Percentiles rank a stretch among this genome's conserved stretches.
Conservation (phyloP, 2,113 vertebrate species). For the Sturnus vulgaris region DNA sequence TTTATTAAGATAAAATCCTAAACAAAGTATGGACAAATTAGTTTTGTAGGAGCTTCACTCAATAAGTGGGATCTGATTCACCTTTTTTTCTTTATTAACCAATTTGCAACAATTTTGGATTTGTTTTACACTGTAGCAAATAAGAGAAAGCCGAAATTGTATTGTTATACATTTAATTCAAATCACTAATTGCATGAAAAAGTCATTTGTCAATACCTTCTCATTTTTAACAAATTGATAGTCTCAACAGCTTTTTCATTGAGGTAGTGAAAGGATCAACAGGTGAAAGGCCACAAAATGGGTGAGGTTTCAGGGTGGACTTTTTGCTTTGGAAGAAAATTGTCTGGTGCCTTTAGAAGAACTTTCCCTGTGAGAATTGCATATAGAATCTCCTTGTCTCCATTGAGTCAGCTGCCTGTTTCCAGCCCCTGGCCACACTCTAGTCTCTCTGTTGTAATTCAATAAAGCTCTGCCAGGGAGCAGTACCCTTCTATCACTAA, state of each 20-base stretch:
- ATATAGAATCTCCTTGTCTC: not conserved
- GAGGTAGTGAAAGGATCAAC: not conserved
- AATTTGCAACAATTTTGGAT: not conserved
- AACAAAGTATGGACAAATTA: rapidly evolving
- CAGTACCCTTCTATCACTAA: not conserved
- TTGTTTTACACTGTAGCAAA: not conserved
- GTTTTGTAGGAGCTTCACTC: not conserved
- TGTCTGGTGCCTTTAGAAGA: not conserved
- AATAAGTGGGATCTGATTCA: not conserved
- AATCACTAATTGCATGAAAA: not conserved
- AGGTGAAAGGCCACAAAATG: not conserved
- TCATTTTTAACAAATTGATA: not conserved
- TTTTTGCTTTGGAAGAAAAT: not conserved
- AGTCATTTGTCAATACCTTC: not conserved
- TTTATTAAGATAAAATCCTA: not conserved
- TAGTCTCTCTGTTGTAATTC: not conserved
- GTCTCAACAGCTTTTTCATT: not conserved
- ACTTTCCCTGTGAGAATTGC: not conserved
- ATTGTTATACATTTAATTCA: not conserved
- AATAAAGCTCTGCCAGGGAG: not conserved
- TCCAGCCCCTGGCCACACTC: not conserved
- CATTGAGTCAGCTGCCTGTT: not conserved
- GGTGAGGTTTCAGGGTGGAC: rapidly evolving
- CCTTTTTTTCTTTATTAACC: not conserved
- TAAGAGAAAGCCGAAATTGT: not conserved